Base-by-base conservation (phyloP, 2,888 invertebrate species). In the Mycalesis mineus region DNA sequence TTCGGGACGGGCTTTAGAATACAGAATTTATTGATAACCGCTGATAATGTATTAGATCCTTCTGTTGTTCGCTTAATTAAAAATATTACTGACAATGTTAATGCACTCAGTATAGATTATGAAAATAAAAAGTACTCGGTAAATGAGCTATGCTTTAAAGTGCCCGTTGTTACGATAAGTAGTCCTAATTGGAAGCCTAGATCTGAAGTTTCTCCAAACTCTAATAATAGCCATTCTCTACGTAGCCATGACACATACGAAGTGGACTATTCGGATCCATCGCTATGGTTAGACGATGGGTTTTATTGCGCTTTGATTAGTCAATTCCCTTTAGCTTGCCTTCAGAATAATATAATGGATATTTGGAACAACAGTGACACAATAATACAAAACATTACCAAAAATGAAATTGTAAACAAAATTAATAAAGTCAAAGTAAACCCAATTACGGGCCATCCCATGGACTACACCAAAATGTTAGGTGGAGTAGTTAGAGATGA, bases 21-120 rank as follows among this genome's bases (percentile, higher is more conserved):
- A 11, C 92, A 95, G 78, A 88, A 82, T 60, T 78, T 93, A 49
- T 86, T 95, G 64, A 78, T 94, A 52, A 92, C 92, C 48, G 93
- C 93, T 17, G 91, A 93, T 51, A 91, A 95, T 84, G 92, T 95
- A 8, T 78, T 95, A 44, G 91, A 92, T 45, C 93, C 94, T 0
- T 71, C 90, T 65, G 87, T 92, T 58, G 82, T 95, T 54, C 72
- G 80, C 62, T 71, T 80, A 72, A 68, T 93, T 62, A 81, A 88
- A 66, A 85, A 91, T 64, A 86, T 93, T 39, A 91, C 90, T 47
- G 83, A 85, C 59, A 74, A 84, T 77, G 77, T 93, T 41, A 80
- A 89, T 45, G 73, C 81, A 41, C 70, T 90, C 17, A 68, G 75
- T 64, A 79, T 73, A 69, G 74, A 64, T 40, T 79, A 76, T 68